Evolutionary conservation across 2,797 vertebrate genomes (phyloP).

Genomic region (Rhadinocentrus ornatus): DNA sequence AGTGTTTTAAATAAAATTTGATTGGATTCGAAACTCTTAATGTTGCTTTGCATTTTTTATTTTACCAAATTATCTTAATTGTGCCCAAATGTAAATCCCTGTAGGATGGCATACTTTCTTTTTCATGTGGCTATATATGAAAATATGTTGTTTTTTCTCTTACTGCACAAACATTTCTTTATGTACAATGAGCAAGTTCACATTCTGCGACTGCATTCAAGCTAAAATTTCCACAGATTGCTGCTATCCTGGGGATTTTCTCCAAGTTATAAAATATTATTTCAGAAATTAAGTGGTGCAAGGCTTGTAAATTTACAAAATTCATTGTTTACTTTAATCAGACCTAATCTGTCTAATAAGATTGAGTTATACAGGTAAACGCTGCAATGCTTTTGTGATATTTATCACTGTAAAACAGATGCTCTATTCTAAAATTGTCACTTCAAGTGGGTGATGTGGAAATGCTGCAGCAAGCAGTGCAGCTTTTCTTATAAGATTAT

Average conservation of each 20-base stretch:
- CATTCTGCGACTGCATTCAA: too few species aligned
- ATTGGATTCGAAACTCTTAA: too few species aligned
- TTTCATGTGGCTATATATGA: too few species aligned
- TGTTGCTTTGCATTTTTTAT: too few species aligned
- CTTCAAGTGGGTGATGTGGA: conserved; percentile 33
- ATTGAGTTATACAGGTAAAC: conserved; percentile 16
- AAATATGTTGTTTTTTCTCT: too few species aligned
- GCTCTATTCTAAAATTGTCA: conserved; percentile 30
- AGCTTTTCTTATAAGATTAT: conserved; percentile 36
- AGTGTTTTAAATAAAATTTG: too few species aligned
- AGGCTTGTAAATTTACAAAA: background rate
- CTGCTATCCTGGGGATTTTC: background rate
- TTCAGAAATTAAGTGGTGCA: background rate
- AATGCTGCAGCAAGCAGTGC: conserved; percentile 12
- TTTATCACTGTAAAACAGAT: conserved; percentile 44
- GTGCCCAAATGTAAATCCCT: too few species aligned
- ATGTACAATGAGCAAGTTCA: too few species aligned
- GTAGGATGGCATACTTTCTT: too few species aligned
- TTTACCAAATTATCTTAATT: too few species aligned
- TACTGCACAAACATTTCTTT: too few species aligned
- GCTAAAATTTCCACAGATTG: too few species aligned
- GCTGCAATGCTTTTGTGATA: conserved; percentile 9
- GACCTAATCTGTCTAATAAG: background rate
- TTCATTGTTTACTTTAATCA: conserved; percentile 10
- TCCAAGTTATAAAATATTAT: background rate